phyloP scores from a whole-genome alignment of 2,888 invertebrate species.

The Phymatocera aterrima region DNA sequence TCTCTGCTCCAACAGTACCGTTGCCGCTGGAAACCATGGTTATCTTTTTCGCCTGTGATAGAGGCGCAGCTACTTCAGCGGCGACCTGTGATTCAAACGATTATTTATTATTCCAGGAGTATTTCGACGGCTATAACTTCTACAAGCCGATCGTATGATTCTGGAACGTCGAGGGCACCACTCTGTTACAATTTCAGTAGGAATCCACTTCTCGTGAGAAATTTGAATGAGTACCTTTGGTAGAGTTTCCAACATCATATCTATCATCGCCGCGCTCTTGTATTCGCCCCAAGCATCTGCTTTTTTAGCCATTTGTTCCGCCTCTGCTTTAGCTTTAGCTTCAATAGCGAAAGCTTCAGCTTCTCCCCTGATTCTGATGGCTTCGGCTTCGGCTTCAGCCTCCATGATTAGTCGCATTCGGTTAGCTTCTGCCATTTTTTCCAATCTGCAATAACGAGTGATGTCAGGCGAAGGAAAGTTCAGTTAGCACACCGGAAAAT shows the following conservation, averaged over 20 bases:
- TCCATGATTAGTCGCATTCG: constrained; percentile 92
- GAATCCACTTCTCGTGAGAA: neutral
- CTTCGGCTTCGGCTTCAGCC: constrained; percentile 96
- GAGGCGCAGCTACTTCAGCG: constrained; percentile 96
- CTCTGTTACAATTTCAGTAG: neutral
- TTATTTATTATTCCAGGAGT: neutral
- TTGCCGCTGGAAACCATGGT: constrained; percentile 97
- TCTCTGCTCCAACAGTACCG: constrained; percentile 95
- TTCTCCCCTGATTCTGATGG: constrained; percentile 89
- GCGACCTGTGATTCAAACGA: constrained; percentile 82
- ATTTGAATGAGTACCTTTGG: constrained; percentile 85
- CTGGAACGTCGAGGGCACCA: neutral
- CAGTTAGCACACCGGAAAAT: neutral
- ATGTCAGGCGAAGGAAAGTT: no score
- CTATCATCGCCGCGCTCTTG: constrained; percentile 95
- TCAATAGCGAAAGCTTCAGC: constrained; percentile 95
- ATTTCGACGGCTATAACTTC: neutral
- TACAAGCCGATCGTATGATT: neutral
- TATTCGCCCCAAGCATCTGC: constrained; percentile 98
- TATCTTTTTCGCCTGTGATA: constrained; percentile 95
- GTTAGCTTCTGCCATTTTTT: constrained; percentile 96
- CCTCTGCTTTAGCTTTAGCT: constrained; percentile 96
- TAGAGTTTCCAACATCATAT: constrained; percentile 96
- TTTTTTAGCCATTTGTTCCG: constrained; percentile 97
- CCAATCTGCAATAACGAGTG: constrained; percentile 85